A percentile compares a stretch with the other conserved stretches of the same genome.
Conservation (phyloP, 2,797 vertebrate genomes). For the Darevskia nairensis region DNA sequence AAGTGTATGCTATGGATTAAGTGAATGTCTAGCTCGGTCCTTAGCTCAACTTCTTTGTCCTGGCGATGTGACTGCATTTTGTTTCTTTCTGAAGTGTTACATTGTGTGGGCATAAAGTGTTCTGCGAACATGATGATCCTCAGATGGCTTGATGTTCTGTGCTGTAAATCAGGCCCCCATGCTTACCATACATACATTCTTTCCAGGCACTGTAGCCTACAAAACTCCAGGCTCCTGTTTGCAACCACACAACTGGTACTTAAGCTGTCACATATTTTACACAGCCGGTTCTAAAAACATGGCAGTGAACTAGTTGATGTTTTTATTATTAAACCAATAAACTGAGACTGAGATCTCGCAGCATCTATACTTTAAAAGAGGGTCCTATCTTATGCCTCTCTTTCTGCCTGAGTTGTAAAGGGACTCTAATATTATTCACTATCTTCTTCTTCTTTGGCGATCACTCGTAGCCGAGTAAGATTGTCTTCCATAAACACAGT, state of each 20-base stretch:
- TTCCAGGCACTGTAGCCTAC: background rate
- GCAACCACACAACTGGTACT: background rate
- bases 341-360: background rate
- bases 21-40: too few relatives aligned
- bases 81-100: background rate
- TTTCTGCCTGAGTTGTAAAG: background rate
- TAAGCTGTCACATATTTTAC: constrained; percentile 1
- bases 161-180: background rate
- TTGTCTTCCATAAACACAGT: too few relatives aligned
- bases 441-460: too few relatives aligned
- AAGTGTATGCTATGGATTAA: too few relatives aligned
- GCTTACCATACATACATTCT: background rate
- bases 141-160: background rate
- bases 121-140: background rate
- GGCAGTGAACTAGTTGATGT: background rate
- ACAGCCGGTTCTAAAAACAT: background rate
- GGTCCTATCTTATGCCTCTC: background rate
- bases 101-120: background rate
- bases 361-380: background rate
- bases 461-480: too few relatives aligned
- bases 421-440: background rate
- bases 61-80: background rate
- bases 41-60: background rate
- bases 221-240: background rate
- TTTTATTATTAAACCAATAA: background rate